These are phyloP conservation scores for Otolemur garnettii DNA, from an alignment of 2,113 vertebrate genomes.

Conservation along the genomic window DNA sequence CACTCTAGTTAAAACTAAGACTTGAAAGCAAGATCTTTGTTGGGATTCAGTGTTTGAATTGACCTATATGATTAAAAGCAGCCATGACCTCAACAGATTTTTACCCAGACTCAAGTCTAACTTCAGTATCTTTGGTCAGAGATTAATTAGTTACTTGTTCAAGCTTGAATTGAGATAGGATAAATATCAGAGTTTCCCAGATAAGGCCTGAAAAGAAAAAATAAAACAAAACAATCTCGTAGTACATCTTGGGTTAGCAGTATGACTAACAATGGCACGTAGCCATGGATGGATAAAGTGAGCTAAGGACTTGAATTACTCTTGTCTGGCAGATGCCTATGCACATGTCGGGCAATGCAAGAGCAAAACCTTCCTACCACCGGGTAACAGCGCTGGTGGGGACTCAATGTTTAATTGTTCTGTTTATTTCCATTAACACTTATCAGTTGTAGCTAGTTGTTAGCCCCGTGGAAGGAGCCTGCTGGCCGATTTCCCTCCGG, in stretches of 20 bases:
- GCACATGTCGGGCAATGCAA: constrained; percentile 34
- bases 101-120: constrained; percentile 52
- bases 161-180: constrained; percentile 64
- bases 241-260: constrained; percentile 66
- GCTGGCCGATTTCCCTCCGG: constrained; percentile 78
- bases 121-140: constrained; percentile 59
- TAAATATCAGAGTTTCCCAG: constrained; percentile 64
- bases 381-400: constrained; percentile 59
- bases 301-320: constrained; percentile 68
- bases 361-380: constrained; percentile 63
- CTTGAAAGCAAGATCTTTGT: constrained; percentile 56
- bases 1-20: constrained; percentile 14
- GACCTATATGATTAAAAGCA: constrained; percentile 45
- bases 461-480: constrained; percentile 70
- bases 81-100: constrained; percentile 39
- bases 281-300: constrained; percentile 60
- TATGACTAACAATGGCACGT: constrained; percentile 60
- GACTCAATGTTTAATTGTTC: constrained; percentile 70
- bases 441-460: constrained; percentile 80
- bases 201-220: constrained; percentile 46
- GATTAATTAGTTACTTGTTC: constrained; percentile 75
- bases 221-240: constrained; percentile 52
- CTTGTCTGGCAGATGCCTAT: constrained; percentile 9
- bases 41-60: constrained; percentile 48
- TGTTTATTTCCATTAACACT: constrained; percentile 75